Base-by-base conservation (phyloP, 1,140 invertebrate genomes). In the Drosophila pruinosa region DNA sequence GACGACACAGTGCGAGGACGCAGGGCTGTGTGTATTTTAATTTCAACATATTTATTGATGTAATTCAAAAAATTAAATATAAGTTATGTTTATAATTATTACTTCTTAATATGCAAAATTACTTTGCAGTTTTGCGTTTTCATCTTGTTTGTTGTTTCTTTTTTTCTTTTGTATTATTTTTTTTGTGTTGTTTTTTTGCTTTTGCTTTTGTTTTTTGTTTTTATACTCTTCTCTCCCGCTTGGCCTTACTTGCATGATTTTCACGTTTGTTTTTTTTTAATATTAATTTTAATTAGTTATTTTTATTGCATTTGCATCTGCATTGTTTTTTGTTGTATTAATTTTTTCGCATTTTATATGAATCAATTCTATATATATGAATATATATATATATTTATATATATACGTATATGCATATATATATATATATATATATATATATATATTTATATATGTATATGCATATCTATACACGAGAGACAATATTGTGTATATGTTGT, bases 61-160 rank as follows among this genome's bases (percentile, higher is more conserved):
- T 85, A 86, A 86, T 85, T 85, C 81, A 85, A 85, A 85, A 83
- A 86, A 85, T 86, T 85, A 85, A 85, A 85, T 85, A 86, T 85
- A 85, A 85, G 81, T 85, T 85, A 85, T 80, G 61, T 81, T 74
- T 85, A 86, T 86, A 86, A 81, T 85, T 85, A 86, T 85, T 85
- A 86, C 81, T 65, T 81, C 80, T 71, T 85, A 77, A 73, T 77
- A 77, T 85, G 80, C 80, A 85, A 85, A 86, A 58, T 85, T 86
- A 80, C 81, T 85, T 85, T 80, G 80, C 80, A 85, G 76, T 80
- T 85, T 81, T 86, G 69, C 81, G 45, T 63, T 85, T 70, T 70
- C 45, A 65, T 70, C 8, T 61, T 59, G 31, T 39, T 52, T 39
- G 19, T 36, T 43, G 26, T 52, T 54, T 17, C 52, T 19, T 34